Conservation (phyloP, 1,140 invertebrate genomes). For the Chrysopa pallens region DNA sequence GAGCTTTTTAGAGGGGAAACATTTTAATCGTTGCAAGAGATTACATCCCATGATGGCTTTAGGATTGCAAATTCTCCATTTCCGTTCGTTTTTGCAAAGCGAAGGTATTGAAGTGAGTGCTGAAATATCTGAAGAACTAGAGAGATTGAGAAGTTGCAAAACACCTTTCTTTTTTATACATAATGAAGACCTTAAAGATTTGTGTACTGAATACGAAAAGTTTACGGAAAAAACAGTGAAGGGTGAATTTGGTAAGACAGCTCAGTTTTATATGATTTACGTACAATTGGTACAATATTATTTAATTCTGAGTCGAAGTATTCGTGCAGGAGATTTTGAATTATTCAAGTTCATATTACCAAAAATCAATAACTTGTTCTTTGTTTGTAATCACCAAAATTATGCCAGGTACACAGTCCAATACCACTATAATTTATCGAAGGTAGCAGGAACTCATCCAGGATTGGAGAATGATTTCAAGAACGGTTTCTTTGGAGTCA, state of each 20-base stretch:
- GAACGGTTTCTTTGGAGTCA: neutral
- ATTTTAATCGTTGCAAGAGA: constrained; percentile 20
- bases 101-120: too few relatives aligned
- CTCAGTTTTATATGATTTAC: constrained; percentile 4
- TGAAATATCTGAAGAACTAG: constrained; percentile 8
- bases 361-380: neutral
- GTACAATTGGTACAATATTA: constrained; percentile 2
- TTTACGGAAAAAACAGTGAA: constrained; percentile 1
- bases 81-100: constrained; percentile 7
- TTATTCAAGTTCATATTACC: too few relatives aligned
- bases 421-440: too few relatives aligned
- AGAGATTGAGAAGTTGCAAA: constrained; percentile 6
- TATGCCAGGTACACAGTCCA: too few relatives aligned
- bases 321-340: neutral
- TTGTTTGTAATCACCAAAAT: neutral
- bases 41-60: constrained; percentile 15
- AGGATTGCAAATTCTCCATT: constrained; percentile 15
- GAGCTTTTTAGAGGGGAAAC: constrained; percentile 15
- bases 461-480: too few relatives aligned
- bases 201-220: constrained; percentile 6
- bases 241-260: constrained; percentile 4
- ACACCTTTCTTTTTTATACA: constrained; percentile 6
- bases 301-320: neutral
- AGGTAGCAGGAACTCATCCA: too few relatives aligned
- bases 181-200: constrained; percentile 9